Evolutionary conservation across 2,888 invertebrate species (phyloP).

Genomic region (Blera fallax): DNA sequence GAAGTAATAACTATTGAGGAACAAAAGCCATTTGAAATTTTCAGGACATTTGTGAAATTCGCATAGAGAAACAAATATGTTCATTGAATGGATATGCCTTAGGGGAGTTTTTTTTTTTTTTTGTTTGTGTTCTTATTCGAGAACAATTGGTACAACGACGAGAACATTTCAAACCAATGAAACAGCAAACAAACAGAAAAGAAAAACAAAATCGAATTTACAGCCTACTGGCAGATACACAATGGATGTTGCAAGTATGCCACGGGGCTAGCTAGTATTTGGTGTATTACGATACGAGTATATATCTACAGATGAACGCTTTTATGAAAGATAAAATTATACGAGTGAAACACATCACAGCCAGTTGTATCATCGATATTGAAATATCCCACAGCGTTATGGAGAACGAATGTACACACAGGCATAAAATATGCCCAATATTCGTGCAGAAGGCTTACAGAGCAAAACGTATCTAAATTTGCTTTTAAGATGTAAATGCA

Average conservation of each 20-base stretch:
- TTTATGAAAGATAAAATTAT: not conserved
- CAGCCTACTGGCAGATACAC: constrained; percentile 29
- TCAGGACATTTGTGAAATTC: constrained; percentile 33
- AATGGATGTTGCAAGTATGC: constrained; percentile 34
- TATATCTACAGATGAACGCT: not conserved
- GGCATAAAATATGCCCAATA: too few relatives aligned
- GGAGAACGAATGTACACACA: too few relatives aligned
- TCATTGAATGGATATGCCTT: constrained; percentile 33
- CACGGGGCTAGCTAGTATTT: constrained; percentile 4
- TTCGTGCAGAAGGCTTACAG: too few relatives aligned
- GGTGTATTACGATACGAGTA: not conserved
- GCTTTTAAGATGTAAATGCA: too few relatives aligned
- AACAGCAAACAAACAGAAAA: not conserved
- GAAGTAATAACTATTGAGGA: constrained; percentile 36
- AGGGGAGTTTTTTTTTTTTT: not conserved
- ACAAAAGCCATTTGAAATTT: constrained; percentile 26
- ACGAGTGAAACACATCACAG: not conserved
- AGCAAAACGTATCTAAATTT: too few relatives aligned
- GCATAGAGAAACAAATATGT: constrained; percentile 27
- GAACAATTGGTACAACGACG: constrained; percentile 5
- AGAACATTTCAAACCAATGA: constrained; percentile 22
- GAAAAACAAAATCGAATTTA: constrained; percentile 30
- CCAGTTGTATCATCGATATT: not conserved
- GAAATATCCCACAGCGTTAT: not conserved
- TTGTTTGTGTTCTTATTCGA: constrained; percentile 12